Percentiles rank a stretch among this genome's conserved stretches.
phyloP scores from a whole-genome alignment of 2,797 vertebrate species.

The Myoxocephalus aenaeus region DNA sequence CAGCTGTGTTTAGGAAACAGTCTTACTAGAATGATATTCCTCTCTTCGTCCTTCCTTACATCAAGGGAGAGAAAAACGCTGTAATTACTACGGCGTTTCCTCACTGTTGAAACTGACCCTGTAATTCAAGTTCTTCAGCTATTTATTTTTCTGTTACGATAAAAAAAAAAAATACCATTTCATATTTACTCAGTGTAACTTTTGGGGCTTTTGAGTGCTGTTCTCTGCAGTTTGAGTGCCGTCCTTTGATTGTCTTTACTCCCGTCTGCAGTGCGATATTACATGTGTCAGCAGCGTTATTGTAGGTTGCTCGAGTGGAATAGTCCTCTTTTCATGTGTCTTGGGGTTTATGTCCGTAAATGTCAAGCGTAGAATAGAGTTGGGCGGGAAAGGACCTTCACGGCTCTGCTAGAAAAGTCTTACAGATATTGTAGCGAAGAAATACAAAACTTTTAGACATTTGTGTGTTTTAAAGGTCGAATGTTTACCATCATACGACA shows the following conservation, averaged over 20 bases:
- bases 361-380: constrained; percentile 5
- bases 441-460: not conserved
- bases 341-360: constrained; percentile 1
- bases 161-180: constrained; percentile 24
- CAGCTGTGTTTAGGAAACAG: constrained; percentile 22
- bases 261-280: constrained; percentile 26
- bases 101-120: constrained; percentile 22
- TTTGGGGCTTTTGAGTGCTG: constrained; percentile 19
- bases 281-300: constrained; percentile 39
- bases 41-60: constrained; percentile 11
- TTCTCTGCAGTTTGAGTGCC: constrained; percentile 22
- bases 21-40: constrained; percentile 10
- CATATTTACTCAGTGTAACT: constrained; percentile 34
- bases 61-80: constrained; percentile 8
- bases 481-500: not conserved
- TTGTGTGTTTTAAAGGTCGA: not conserved
- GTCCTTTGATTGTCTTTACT: constrained; percentile 31
- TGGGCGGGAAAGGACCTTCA: constrained; percentile 1
- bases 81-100: constrained; percentile 30
- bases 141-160: constrained; percentile 20
- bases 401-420: not conserved
- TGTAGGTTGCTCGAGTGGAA: constrained; percentile 11
- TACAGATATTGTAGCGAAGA: not conserved
- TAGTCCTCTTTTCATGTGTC: constrained; percentile 21
- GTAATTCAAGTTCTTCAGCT: not conserved